Evolutionary conservation across 2,888 invertebrate species (phyloP), one percentile per base, ranked within the genome.

Genomic region (Dione juno): DNA sequence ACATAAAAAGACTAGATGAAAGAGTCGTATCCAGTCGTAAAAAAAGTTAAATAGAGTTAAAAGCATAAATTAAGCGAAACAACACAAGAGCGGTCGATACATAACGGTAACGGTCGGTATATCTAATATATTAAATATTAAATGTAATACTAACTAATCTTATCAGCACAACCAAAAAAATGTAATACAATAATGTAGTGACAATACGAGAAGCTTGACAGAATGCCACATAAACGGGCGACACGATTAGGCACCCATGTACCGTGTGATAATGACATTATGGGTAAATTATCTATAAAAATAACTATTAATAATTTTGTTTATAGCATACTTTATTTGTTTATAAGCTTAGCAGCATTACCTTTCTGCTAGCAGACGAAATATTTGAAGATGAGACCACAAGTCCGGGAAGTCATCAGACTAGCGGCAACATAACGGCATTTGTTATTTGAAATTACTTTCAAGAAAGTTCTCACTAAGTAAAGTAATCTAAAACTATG

Each of bases 301-400:
- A 54, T n/a, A 54, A 37, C 1, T 35, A 35, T 9, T 0, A n/a
- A 8, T 16, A 37, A 57, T 16, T 11, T 16, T 21, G 37, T 16
- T n/a, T 28, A 10, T 37, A 37, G 9, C 1, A 6, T n/a, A 40
- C 10, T 57, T 37, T 8, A 3, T 57, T 35, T 40, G 37, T 1
- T 37, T 37, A 57, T 6, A 14, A 61, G 10, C 28, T 28, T 45
- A 10, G 9, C 5, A 28, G 9, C 35, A 53, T 37, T 58, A 72
- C 72, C 72, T 72, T 72, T 66, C 45, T 40, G 9, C 45, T 45
- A 48, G 66, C 21, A 57, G 50, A 35, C 13, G 54, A 63, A 63
- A 61, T 11, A 57, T 48, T 63, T 11, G 61, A 50, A 50, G 66
- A 61, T 41, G 72, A 66, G 19, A 43, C 57, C 21, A 37, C 61